Conservation (phyloP, 2,797 vertebrate species). For the Rachycentron canadum region DNA sequence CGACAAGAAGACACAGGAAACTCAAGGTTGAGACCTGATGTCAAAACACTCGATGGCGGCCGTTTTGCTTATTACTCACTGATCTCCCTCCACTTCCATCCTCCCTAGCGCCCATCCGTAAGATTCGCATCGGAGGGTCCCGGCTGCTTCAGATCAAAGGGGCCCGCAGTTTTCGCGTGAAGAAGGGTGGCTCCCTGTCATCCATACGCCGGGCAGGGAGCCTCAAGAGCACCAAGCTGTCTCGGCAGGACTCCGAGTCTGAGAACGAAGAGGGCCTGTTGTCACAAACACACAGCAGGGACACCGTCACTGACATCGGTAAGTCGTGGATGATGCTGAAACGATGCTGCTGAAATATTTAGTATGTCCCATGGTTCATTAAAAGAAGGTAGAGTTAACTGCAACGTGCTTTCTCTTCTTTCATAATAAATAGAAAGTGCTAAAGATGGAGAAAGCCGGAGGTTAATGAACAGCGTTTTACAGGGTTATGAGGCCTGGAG, state of each 20-base stretch:
- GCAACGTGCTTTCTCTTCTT: no score
- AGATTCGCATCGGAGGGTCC: conserved; percentile 97
- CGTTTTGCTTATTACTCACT: background rate
- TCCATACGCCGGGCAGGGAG: conserved; percentile 97
- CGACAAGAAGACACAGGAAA: conserved; percentile 91
- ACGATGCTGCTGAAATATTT: no score
- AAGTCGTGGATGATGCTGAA: conserved; percentile 10
- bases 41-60: fast-evolving
- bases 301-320: conserved; percentile 98
- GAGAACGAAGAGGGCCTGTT: conserved; percentile 98
- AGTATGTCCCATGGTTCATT: no score
- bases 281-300: conserved; percentile 94
- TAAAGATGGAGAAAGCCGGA: no score
- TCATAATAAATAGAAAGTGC: no score
- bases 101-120: conserved; percentile 87
- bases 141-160: conserved; percentile 99
- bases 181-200: conserved; percentile 98
- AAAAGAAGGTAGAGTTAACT: no score
- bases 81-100: conserved; percentile 37
- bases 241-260: conserved; percentile 98
- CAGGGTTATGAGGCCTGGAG: no score
- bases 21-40: conserved; percentile 75
- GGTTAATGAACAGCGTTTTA: no score
- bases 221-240: conserved; percentile 99
- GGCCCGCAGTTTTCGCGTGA: conserved; percentile 97